phyloP scores from a whole-genome alignment of 2,113 vertebrate genomes.

The Egretta garzetta region DNA sequence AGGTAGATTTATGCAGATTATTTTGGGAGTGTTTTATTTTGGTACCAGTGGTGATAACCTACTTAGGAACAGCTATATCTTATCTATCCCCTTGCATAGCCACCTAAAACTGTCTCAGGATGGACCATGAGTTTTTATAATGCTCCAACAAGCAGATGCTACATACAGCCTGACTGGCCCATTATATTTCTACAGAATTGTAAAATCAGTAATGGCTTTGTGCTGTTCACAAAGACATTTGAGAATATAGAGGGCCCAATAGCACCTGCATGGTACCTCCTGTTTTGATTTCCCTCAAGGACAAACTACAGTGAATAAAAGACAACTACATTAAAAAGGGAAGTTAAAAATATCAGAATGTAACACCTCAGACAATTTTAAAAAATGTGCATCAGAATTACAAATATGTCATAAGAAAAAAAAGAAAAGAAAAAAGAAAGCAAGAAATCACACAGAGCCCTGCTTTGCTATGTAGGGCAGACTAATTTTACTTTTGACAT shows the following conservation, averaged over 20 bases:
- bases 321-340: not conserved
- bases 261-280: not conserved
- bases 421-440: accelerated
- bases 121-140: not conserved
- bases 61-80: not conserved
- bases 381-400: not conserved
- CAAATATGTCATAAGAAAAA: not conserved
- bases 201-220: not conserved
- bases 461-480: not conserved
- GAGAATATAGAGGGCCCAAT: not conserved
- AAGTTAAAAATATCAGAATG: not conserved
- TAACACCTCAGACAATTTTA: not conserved
- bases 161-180: not conserved
- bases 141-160: not conserved
- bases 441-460: not conserved
- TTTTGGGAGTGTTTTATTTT: not conserved
- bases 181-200: not conserved
- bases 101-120: not conserved
- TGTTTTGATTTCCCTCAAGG: not conserved
- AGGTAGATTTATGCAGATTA: not conserved
- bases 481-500: not conserved
- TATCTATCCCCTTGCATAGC: not conserved
- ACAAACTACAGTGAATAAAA: not conserved
- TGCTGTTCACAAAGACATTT: not conserved
- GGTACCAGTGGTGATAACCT: not conserved